Percentiles rank a stretch among this genome's conserved stretches.
These are phyloP conservation scores for Agelaius tricolor DNA, from an alignment of 2,113 vertebrate species.

Conservation along the genomic window DNA sequence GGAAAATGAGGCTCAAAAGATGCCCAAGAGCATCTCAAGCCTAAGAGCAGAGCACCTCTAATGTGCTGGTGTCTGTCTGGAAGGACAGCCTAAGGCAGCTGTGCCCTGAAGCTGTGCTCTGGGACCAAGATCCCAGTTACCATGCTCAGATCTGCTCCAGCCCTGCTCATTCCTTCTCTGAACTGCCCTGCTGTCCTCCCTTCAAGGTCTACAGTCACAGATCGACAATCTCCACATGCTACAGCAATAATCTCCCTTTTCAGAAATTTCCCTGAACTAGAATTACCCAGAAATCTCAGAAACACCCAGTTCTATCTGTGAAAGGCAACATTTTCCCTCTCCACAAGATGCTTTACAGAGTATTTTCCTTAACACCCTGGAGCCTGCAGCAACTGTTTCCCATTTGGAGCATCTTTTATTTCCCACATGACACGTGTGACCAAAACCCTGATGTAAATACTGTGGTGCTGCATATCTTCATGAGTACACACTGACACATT, in stretches of 20 bases:
- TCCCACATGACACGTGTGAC: neutral
- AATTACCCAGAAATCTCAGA: neutral
- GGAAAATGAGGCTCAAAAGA: neutral
- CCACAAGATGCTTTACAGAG: neutral
- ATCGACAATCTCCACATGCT: neutral
- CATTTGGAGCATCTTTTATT: slow-evolving; percentile 10
- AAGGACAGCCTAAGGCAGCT: neutral
- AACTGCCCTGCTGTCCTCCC: neutral
- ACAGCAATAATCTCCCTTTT: neutral
- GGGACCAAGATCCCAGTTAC: neutral
- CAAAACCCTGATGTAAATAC: slow-evolving; percentile 18
- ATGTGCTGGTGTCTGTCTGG: neutral
- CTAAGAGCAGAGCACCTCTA: neutral
- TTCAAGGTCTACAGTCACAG: neutral
- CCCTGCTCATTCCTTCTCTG: neutral
- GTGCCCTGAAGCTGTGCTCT: neutral
- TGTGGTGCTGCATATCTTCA: slow-evolving; percentile 2
- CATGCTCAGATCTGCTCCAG: neutral
- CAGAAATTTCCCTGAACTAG: neutral
- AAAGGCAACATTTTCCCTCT: neutral
- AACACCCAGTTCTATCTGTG: neutral
- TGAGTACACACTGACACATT: neutral
- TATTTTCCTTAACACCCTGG: neutral
- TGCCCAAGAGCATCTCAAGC: neutral
- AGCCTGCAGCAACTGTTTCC: slow-evolving; percentile 11